A percentile compares a stretch with the other conserved stretches of the same genome.
Conservation (phyloP, 2,888 invertebrate genomes). For the Stictocephala bisonia region DNA sequence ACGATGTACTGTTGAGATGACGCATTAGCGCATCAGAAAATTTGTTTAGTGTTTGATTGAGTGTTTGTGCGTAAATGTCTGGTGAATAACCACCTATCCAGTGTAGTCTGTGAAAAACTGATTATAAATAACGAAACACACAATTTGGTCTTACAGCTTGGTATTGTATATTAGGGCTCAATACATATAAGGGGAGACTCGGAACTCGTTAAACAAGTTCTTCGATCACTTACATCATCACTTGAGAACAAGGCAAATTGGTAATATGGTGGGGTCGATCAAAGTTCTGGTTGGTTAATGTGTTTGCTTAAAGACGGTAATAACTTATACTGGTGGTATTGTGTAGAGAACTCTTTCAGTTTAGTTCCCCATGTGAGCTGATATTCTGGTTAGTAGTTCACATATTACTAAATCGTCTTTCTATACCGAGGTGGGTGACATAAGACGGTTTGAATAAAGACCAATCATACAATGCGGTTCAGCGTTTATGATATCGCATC, state of each 20-base stretch:
- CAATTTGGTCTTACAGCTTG: background rate
- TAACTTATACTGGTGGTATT: background rate
- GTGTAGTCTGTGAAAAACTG: background rate
- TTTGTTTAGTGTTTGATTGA: no score
- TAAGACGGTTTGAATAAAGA: no score
- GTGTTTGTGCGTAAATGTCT: no score
- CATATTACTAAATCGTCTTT: background rate
- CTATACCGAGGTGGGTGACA: background rate
- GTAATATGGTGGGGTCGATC: background rate
- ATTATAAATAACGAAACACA: background rate
- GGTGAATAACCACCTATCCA: no score
- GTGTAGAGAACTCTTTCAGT: background rate
- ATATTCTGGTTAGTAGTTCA: background rate
- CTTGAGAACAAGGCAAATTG: background rate
- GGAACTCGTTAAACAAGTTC: background rate
- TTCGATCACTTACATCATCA: background rate
- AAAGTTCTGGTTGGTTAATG: background rate
- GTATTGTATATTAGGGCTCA: background rate
- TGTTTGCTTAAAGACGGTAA: background rate
- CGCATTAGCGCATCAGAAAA: no score
- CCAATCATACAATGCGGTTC: background rate
- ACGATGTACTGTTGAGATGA: no score
- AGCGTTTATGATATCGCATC: background rate
- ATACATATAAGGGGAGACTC: no score
- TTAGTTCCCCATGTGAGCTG: background rate